Evolutionary conservation across 2,113 vertebrate species (phyloP), one percentile per base, ranked within the genome.

Genomic region (Oenanthe oenanthe): DNA sequence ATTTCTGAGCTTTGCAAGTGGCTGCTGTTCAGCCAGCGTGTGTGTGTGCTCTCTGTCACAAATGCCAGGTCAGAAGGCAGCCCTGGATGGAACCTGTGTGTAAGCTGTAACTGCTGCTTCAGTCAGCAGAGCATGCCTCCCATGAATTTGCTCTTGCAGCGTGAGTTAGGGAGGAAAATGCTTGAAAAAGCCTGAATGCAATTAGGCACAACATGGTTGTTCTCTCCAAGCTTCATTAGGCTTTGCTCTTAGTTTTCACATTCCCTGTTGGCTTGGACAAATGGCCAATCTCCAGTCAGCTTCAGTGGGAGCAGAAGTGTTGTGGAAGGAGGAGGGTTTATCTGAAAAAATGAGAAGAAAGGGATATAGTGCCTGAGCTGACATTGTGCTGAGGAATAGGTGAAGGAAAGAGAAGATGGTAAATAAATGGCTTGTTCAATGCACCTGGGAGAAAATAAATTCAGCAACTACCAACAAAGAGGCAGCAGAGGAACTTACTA

Each of bases 181-280:
- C 95, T 77, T 96, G 95, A 97, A 92, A 79, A 93, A 76, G 73
- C 89, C 67, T 73, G 74, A 66, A 95, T 94, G 89, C 92, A 89
- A 94, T 96, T 95, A 93, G 71, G 75, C 78, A 94, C 85, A 73
- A 93, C 88, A 91, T 74, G 88, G 81, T 95, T 94, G 87, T 92
- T 90, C 89, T 62, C 74, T 92, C 89, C 71, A 97, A 96, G 95
- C 93, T 93, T 96, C 95, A 96, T 96, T 95, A 97, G 78, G 81
- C 71, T 94, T 96, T 95, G 81, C 87, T 85, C 56, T 94, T 93
- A 60, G 74, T 66, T 96, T 95, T 85, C 40, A 43, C 54, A 45
- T 92, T 94, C 94, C 94, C 94, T 73, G 51, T 77, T 83, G 94
- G 67, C 21, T 80, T 80, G 63, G 63, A 70, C 89, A 92, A 97